These are phyloP conservation scores for Ophthalmolycus amberensis DNA, from an alignment of 2,113 vertebrate genomes.

Conservation along the genomic window DNA sequence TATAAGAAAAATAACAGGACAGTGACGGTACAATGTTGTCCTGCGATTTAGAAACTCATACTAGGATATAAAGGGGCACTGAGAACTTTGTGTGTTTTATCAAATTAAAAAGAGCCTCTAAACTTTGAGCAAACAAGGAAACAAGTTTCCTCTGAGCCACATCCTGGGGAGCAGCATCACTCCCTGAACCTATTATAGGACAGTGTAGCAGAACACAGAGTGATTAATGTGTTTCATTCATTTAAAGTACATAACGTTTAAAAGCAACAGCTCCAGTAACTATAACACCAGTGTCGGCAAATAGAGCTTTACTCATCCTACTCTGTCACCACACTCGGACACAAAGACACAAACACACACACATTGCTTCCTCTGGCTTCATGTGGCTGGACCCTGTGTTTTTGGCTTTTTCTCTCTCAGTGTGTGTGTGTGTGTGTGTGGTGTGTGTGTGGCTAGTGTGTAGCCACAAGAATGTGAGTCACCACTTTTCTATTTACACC, in stretches of 20 bases:
- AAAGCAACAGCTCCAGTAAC: conserved; percentile 49
- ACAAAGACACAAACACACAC: conserved; percentile 67
- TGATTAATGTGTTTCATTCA: conserved; percentile 54
- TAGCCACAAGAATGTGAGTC: conserved; percentile 80
- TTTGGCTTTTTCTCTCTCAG: conserved; percentile 62
- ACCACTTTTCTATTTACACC: conserved; percentile 80
- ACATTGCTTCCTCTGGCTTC: conserved; percentile 71
- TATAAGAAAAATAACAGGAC: neutral
- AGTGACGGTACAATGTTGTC: neutral
- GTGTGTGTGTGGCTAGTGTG: conserved; percentile 66
- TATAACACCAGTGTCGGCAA: conserved; percentile 47
- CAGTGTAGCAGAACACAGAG: conserved; percentile 10
- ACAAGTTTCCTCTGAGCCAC: conserved; percentile 56
- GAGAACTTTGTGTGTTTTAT: conserved; percentile 30
- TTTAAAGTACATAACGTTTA: conserved; percentile 37
- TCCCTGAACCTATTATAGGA: conserved; percentile 42
- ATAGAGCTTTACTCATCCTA: conserved; percentile 59
- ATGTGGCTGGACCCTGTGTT: conserved; percentile 78
- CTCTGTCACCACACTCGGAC: conserved; percentile 65
- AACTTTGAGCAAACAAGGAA: conserved; percentile 44
- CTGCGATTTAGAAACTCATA: conserved; percentile 1
- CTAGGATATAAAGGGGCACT: conserved; percentile 9
- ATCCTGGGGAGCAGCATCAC: conserved; percentile 62
- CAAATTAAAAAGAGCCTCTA: conserved; percentile 41
- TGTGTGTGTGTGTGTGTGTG: conserved; percentile 58